phyloP scores from a whole-genome alignment of 2,797 vertebrate genomes.

The Gadopsis marmoratus region DNA sequence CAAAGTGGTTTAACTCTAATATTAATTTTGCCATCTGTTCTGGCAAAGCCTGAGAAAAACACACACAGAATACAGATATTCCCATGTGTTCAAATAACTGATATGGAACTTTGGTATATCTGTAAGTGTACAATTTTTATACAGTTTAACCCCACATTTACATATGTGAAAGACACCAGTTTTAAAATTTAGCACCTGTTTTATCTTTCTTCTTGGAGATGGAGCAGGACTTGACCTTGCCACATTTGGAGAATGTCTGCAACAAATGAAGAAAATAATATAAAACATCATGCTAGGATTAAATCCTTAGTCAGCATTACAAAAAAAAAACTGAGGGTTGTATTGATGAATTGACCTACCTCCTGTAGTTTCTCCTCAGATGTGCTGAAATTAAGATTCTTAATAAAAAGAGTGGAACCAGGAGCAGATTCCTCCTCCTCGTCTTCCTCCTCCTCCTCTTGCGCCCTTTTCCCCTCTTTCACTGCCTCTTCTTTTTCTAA shows the following conservation, averaged over 20 bases:
- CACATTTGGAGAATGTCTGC: conserved; percentile 93
- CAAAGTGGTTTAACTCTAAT: not conserved
- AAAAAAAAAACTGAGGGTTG: not conserved
- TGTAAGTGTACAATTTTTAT: too few species aligned
- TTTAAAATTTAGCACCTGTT: conserved; percentile 83
- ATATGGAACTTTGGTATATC: not conserved
- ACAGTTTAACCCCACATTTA: not conserved
- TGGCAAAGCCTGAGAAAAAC: not conserved
- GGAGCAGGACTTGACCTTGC: conserved; percentile 89
- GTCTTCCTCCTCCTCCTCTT: conserved; percentile 34
- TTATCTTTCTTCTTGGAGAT: conserved; percentile 96
- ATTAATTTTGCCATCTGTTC: not conserved
- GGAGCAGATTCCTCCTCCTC: conserved; percentile 87
- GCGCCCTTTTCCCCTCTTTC: conserved; percentile 46
- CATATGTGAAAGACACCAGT: accelerated
- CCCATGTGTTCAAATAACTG: not conserved
- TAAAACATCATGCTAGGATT: not conserved
- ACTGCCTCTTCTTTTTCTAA: conserved; percentile 65
- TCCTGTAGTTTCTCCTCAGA: conserved; percentile 89
- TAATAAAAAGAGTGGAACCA: conserved; percentile 95
- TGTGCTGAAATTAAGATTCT: conserved; percentile 95
- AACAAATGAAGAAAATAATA: conserved; percentile 38
- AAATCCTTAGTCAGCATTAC: not conserved
- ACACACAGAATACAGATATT: not conserved
- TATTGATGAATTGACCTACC: conserved; percentile 73